These are phyloP conservation scores for Spheniscus humboldti DNA, from an alignment of 2,797 vertebrate species.

Conservation along the genomic window DNA sequence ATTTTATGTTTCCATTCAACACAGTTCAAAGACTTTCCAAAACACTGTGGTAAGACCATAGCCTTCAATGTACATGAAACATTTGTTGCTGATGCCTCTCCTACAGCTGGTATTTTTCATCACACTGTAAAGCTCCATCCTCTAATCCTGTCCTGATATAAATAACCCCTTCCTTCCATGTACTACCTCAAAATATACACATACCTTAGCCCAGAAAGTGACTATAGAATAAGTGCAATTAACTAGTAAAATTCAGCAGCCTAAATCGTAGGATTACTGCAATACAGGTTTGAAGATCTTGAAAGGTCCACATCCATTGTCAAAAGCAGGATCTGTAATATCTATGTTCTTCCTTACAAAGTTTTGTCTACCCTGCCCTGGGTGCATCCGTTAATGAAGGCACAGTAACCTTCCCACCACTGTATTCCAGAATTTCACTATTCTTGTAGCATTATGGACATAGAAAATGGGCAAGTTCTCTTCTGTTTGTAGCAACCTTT, in stretches of 20 bases:
- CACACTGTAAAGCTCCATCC: not conserved
- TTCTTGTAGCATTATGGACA: not conserved
- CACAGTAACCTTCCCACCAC: not conserved
- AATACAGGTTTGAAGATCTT: not conserved
- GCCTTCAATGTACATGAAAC: not conserved
- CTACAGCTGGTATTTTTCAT: not conserved
- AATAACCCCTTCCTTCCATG: not conserved
- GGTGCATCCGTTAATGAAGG: not conserved
- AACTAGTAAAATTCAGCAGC: not conserved
- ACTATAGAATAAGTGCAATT: not conserved
- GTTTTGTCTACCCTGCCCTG: not conserved
- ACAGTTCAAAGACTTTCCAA: not conserved
- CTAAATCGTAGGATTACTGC: not conserved
- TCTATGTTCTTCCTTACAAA: not conserved
- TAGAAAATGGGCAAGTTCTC: not conserved
- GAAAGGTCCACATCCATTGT: not conserved
- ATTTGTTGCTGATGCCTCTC: not conserved
- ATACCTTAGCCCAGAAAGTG: not conserved
- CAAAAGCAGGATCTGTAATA: not conserved
- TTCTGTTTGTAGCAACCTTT: not conserved
- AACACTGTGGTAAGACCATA: not conserved
- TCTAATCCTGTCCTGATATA: not conserved
- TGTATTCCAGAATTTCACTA: not conserved
- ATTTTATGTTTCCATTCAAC: not conserved
- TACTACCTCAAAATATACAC: not conserved